Conservation (phyloP, 2,888 invertebrate genomes). For the Oasisia sp. region DNA sequence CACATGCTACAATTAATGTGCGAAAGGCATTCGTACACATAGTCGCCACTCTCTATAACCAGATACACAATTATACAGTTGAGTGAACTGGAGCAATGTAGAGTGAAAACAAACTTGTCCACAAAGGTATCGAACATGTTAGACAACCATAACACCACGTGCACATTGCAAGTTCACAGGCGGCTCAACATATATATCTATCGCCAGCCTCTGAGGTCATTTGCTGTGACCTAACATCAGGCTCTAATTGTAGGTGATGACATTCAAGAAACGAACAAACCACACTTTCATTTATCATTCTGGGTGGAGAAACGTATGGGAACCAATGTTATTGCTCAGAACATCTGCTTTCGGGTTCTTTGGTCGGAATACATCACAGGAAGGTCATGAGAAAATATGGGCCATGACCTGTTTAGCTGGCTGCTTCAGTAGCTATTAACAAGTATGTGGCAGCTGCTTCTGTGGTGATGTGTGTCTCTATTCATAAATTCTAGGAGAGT, state of each 20-base stretch:
- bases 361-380: background rate
- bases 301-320: background rate
- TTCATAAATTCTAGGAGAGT: too few relatives aligned
- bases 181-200: background rate
- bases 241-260: background rate
- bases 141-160: too few relatives aligned
- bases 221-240: background rate
- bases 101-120: too few relatives aligned
- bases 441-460: too few relatives aligned
- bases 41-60: too few relatives aligned
- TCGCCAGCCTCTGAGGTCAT: background rate
- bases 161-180: too few relatives aligned
- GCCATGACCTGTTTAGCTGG: background rate
- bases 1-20: too few relatives aligned
- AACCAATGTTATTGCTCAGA: background rate
- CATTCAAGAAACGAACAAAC: background rate
- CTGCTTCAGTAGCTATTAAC: background rate
- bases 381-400: background rate
- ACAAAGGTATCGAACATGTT: too few relatives aligned
- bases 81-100: too few relatives aligned
- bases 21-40: too few relatives aligned
- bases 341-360: background rate
- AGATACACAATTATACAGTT: too few relatives aligned
- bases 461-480: too few relatives aligned
- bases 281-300: background rate